A percentile compares a stretch with the other conserved stretches of the same genome.
These are phyloP conservation scores for Syrmaticus mikado DNA, from an alignment of 2,113 vertebrate species.

Conservation along the genomic window DNA sequence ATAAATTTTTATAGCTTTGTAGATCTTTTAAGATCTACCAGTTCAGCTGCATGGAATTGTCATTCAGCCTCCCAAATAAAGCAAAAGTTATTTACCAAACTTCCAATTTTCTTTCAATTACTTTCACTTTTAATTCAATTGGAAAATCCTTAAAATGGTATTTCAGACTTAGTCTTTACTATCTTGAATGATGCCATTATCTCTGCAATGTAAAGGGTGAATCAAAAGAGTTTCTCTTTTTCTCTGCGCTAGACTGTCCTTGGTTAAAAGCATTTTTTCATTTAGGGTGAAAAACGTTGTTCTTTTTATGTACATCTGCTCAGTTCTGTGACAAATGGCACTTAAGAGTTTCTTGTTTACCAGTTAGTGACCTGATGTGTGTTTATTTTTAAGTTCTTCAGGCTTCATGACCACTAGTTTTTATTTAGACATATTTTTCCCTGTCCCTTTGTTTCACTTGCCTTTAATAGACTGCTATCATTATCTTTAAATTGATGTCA, in stretches of 20 bases:
- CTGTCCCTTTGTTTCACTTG: conserved; percentile 7
- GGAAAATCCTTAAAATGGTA: background rate
- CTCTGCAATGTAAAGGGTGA: background rate
- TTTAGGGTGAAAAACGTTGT: background rate
- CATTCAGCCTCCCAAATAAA: background rate
- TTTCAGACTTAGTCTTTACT: background rate
- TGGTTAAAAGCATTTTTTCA: background rate
- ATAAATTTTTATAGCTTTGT: background rate
- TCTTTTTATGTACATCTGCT: background rate
- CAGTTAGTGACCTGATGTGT: background rate
- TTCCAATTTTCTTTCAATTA: background rate
- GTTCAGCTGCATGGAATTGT: background rate
- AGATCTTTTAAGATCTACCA: background rate
- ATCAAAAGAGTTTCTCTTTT: background rate
- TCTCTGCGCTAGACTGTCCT: background rate
- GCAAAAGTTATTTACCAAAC: background rate
- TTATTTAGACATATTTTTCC: conserved; percentile 27
- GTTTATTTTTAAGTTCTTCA: conserved; percentile 29
- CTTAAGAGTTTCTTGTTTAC: background rate
- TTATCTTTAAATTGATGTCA: conserved; percentile 60
- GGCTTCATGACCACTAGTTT: conserved; percentile 10
- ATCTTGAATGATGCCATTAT: background rate
- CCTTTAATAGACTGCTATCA: conserved; percentile 28
- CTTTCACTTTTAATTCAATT: background rate
- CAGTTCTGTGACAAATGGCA: background rate